Evolutionary conservation across 2,113 vertebrate species (phyloP).

Genomic region (Tiliqua scincoides): DNA sequence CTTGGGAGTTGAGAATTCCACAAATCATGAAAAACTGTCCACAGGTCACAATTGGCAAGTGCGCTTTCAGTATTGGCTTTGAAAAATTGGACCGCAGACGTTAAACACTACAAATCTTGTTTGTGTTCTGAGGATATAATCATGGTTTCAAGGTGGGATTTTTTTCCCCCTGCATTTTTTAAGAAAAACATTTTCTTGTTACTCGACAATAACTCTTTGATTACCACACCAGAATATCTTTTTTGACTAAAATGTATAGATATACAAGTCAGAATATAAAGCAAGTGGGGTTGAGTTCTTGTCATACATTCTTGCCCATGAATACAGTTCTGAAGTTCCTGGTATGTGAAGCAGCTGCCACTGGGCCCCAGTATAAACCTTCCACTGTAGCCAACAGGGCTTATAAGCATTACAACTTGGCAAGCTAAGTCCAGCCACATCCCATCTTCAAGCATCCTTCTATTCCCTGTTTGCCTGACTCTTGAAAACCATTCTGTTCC

Average conservation of each 20-base stretch:
- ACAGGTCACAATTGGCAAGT: constrained; percentile 13
- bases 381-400: not conserved
- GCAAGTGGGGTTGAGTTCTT: too few species aligned
- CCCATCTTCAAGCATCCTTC: not conserved
- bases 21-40: constrained; percentile 15
- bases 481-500: not conserved
- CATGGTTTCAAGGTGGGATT: too few species aligned
- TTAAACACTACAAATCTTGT: not conserved
- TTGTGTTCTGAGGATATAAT: not conserved
- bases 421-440: not conserved
- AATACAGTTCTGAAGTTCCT: not conserved
- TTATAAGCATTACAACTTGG: not conserved
- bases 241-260: not conserved
- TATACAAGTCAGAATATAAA: not conserved
- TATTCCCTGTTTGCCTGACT: not conserved
- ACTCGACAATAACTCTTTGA: not conserved
- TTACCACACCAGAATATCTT: not conserved
- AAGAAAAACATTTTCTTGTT: too few species aligned
- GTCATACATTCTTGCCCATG: not conserved
- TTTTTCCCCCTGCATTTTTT: too few species aligned
- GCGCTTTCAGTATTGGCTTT: constrained; percentile 33
- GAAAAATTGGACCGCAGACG: not conserved
- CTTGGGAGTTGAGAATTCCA: not conserved
- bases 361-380: not conserved
- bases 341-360: not conserved